Base-by-base conservation (phyloP, 1,140 invertebrate species). In the Zeugodacus cucurbitae region DNA sequence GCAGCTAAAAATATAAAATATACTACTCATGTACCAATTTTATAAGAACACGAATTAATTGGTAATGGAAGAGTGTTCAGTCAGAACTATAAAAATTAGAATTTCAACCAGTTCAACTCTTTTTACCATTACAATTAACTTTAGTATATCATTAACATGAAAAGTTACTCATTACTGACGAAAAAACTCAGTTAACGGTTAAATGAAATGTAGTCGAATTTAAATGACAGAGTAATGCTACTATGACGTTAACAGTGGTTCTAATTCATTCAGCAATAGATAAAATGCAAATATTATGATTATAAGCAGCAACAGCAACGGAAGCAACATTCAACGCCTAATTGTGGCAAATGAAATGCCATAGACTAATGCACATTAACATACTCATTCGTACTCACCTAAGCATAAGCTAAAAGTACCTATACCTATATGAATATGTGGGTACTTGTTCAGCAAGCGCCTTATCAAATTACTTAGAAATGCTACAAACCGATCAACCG, bases 391-490 rank as follows among this genome's bases (percentile, higher is more conserved):
- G n/a, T 41, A 82, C 74, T 48, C 41, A 82, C 41, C 70, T 37
- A 74, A 74, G 70, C 70, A 41, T 44, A 74, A 37, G 48, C 41
- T 0, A 41, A 37, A 74, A 10, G 32, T 41, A n/a, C 44, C 7
- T 37, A 22, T 74, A 29, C 11, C 6, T 74, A n/a, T 57, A 34
- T 41, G 37, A 3, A 7, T n/a, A n/a, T n/a, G n/a, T n/a, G n/a
- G 3, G 37, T 41, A 20, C 34, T 20, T 26, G 22, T 14, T 57
- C 54, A 11, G n/a, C 64, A 82, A 82, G 74, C 74, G 74, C 74
- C 74, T 82, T 82, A 82, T 82, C 74, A 82, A 82, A 82, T 82
- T 82, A 82, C 74, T 82, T 82, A 54, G 74, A 82, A 82, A 82
- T 82, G 26, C 26, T 48, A 29, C 74, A 20, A 82, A 1, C 74